A percentile compares a stretch with the other conserved stretches of the same genome.
phyloP scores from a whole-genome alignment of 2,888 invertebrate genomes.

The Sipha maydis region DNA sequence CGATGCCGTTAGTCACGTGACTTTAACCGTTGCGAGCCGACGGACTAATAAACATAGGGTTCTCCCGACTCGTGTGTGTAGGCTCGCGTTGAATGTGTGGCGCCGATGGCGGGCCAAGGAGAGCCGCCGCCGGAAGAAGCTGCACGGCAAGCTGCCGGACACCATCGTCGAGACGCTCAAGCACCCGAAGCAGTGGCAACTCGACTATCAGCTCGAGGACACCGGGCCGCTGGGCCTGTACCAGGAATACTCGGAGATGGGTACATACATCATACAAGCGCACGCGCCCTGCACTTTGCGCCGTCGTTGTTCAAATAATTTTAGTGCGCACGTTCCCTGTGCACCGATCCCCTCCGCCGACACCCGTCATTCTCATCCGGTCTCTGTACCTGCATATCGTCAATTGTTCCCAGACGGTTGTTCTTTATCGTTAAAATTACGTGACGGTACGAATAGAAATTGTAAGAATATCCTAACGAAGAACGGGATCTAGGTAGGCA shows the following conservation, averaged over 20 bases:
- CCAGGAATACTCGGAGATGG: conserved; percentile 98
- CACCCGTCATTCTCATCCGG: too few relatives aligned
- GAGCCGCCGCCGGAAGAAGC: conserved; percentile 37
- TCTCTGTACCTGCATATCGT: too few relatives aligned
- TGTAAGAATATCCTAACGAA: too few relatives aligned
- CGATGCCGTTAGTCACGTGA: conserved; percentile 80
- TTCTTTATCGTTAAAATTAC: too few relatives aligned
- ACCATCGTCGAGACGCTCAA: conserved; percentile 70
- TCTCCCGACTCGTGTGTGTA: conserved; percentile 66
- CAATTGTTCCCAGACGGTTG: too few relatives aligned
- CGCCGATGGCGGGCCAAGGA: conserved; percentile 80
- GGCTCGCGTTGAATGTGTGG: conserved; percentile 91
- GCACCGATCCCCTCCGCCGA: too few relatives aligned
- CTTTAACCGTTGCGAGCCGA: not conserved
- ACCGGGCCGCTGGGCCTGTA: conserved; percentile 90
- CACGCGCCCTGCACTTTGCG: not conserved
- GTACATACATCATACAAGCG: conserved; percentile 69
- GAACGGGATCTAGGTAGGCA: too few relatives aligned
- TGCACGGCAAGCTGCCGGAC: conserved; percentile 12
- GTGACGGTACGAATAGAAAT: too few relatives aligned
- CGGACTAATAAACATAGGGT: not conserved
- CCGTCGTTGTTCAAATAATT: too few relatives aligned
- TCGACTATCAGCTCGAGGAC: conserved; percentile 92
- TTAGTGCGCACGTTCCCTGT: too few relatives aligned
- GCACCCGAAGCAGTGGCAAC: conserved; percentile 85